Conservation (phyloP, 2,113 vertebrate genomes). For the Phyllostomus hastatus region DNA sequence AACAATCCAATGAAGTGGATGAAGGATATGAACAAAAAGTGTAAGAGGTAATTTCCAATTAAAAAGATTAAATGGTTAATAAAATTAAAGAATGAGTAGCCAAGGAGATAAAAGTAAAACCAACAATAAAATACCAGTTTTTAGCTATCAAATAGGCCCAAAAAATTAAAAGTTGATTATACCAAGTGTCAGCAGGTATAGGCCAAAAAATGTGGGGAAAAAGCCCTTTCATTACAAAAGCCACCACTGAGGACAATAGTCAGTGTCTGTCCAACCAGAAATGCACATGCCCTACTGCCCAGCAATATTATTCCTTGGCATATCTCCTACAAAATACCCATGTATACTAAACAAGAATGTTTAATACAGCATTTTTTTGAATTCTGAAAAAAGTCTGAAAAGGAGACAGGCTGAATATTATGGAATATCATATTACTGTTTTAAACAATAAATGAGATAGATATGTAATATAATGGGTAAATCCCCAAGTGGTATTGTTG, state of each 20-base stretch:
- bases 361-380: neutral
- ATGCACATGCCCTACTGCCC: accelerated
- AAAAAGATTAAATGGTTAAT: neutral
- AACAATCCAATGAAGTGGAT: neutral
- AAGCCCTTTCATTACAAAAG: neutral
- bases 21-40: neutral
- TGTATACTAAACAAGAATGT: neutral
- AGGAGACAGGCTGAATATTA: neutral
- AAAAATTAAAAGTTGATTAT: neutral
- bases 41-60: neutral
- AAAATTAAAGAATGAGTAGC: neutral
- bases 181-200: neutral
- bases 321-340: neutral
- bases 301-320: neutral
- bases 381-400: neutral
- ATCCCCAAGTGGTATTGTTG: neutral
- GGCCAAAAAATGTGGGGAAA: neutral
- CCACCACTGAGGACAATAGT: neutral
- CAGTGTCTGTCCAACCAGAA: neutral
- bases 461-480: neutral
- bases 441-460: neutral
- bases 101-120: neutral
- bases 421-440: neutral
- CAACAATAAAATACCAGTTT: neutral
- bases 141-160: neutral